These are phyloP conservation scores for Ataeniobius toweri DNA, from an alignment of 2,797 vertebrate genomes.

Conservation along the genomic window DNA sequence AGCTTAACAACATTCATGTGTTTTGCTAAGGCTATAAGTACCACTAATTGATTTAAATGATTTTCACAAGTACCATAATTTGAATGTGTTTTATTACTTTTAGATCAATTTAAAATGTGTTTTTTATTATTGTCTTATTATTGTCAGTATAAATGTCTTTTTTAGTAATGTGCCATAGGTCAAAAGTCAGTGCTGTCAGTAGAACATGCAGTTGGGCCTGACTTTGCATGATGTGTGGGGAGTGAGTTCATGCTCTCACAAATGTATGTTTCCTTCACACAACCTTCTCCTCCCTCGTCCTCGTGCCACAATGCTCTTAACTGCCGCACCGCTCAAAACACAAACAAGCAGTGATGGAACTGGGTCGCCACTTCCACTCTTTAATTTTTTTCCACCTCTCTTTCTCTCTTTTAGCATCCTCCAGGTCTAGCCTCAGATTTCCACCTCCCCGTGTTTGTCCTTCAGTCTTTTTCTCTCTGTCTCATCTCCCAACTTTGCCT, in stretches of 20 bases:
- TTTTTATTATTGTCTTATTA: too few species aligned
- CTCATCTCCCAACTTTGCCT: conserved; percentile 11
- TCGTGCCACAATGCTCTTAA: conserved; percentile 75
- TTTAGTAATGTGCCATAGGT: not conserved
- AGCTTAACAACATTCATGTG: conserved; percentile 3
- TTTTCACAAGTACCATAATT: not conserved
- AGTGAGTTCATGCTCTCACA: conserved; percentile 34
- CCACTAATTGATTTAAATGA: not conserved
- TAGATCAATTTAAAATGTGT: not conserved
- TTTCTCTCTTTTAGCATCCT: conserved; percentile 28
- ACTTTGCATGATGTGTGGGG: conserved; percentile 20
- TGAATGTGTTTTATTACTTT: not conserved
- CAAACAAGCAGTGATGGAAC: conserved; percentile 86
- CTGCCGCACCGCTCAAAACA: conserved; percentile 75
- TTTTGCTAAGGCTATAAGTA: not conserved
- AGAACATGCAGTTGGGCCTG: not conserved
- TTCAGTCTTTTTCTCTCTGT: not conserved
- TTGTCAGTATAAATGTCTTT: not conserved
- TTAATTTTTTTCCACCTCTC: conserved; percentile 48
- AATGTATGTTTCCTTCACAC: conserved; percentile 47
- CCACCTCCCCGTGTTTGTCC: conserved; percentile 18
- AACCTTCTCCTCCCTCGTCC: conserved; percentile 47
- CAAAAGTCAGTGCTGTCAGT: not conserved
- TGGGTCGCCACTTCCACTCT: conserved; percentile 74
- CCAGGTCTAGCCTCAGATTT: conserved; percentile 22